Percentiles rank a stretch among this genome's conserved stretches.
These are phyloP conservation scores for Oscheius sp. DNA, from an alignment of 2,888 invertebrate species.

Conservation along the genomic window DNA sequence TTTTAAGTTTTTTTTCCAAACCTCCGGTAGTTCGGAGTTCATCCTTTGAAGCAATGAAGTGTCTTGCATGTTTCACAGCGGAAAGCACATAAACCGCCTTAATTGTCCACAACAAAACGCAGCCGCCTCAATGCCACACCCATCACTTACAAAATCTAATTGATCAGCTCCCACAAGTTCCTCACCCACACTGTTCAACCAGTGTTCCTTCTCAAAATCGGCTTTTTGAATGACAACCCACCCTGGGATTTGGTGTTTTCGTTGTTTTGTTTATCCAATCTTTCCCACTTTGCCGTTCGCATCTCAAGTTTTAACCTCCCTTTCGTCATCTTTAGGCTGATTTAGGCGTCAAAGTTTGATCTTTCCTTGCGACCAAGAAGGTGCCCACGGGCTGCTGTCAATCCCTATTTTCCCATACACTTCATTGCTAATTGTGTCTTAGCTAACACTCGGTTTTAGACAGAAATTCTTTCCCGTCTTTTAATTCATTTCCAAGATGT, in stretches of 20 bases:
- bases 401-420: constrained; percentile 27
- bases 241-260: constrained; percentile 20
- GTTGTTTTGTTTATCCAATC: constrained; percentile 5
- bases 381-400: constrained; percentile 24
- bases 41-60: constrained; percentile 12
- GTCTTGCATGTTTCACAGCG: constrained; percentile 29
- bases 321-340: not conserved
- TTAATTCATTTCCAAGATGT: not conserved
- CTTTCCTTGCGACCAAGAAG: not conserved
- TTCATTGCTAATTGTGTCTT: constrained; percentile 20
- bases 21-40: not conserved
- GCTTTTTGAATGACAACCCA: not conserved
- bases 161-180: constrained; percentile 11
- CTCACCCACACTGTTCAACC: not conserved
- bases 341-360: not conserved
- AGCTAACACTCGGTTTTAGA: not conserved
- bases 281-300: not conserved
- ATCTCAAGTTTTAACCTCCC: not conserved
- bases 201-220: not conserved
- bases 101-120: constrained; percentile 29
- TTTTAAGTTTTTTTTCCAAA: not conserved
- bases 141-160: constrained; percentile 20
- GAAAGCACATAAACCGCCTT: constrained; percentile 31
- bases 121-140: constrained; percentile 12
- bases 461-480: not conserved